Evolutionary conservation across 2,888 invertebrate species (phyloP), one percentile per base, ranked within the genome.

Genomic region (Agrilus mali): DNA sequence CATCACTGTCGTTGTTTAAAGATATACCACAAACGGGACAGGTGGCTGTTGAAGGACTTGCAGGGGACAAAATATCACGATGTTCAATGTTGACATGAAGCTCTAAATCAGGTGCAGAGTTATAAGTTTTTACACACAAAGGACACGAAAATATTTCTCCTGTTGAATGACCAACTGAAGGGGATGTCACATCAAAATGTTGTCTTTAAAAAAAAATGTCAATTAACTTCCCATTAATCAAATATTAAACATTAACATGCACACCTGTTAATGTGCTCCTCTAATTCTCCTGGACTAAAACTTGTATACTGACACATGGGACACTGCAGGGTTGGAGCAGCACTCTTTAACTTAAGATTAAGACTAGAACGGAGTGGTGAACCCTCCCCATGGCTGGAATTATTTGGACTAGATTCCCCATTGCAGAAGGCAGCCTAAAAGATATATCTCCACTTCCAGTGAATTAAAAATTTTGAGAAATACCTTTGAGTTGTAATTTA

Each of bases 51-150:
- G 60, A 58, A 13, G 64, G 62, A 48, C 62, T 61, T 22, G 62
- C 61, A 1, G 82, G 86, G 63, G 85, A 86, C 43, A 86, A 68
- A 53, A 86, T 82, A 67, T 87, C 87, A 57, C 78, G 74, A 61
- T 89, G 88, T 56, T 86, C 86, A 44, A 85, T 82, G 67, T 88
- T 88, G 1, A 89, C 87, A 60, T 90, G 90, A 40, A 86, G 66
- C 64, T 88, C 87, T 40, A 89, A 74, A 60, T 86, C 86, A 2
- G 82, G 77, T n/a, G 80, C 78, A 53, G 79, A 79, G 38, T 75
- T 72, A 59, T 85, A 86, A 39, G 77, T 74, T 51, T 76, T 76
- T 46, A 78, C 75, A 65, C 89, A 89, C 36, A 89, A 74, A 0
- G 89, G 88, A 60, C 89, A 89, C 50, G 81, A 78, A 54, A 77